phyloP scores from a whole-genome alignment of 2,113 vertebrate species.

The Orientallactaga bullata region DNA sequence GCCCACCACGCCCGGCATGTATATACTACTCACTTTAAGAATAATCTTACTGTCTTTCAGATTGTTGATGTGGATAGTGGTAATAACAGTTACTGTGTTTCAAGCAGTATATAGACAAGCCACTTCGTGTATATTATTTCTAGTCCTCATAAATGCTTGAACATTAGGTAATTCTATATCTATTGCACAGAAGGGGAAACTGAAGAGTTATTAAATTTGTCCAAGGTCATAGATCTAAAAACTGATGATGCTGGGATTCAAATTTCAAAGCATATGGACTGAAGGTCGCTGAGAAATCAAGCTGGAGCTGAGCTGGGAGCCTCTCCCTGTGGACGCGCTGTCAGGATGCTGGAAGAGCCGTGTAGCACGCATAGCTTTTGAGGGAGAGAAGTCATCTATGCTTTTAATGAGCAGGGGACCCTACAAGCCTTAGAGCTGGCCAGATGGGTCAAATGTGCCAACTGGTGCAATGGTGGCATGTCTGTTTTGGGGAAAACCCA shows the following conservation, averaged over 20 bases:
- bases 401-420: too few relatives aligned
- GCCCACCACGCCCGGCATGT: too few relatives aligned
- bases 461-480: too few relatives aligned
- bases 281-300: too few relatives aligned
- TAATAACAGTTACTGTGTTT: neutral
- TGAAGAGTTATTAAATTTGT: neutral
- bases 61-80: neutral
- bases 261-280: neutral
- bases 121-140: neutral
- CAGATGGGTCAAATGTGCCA: too few relatives aligned
- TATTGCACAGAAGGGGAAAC: slow-evolving; percentile 14
- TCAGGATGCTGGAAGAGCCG: too few relatives aligned
- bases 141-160: neutral
- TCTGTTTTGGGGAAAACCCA: too few relatives aligned
- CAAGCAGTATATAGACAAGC: neutral
- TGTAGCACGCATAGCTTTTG: too few relatives aligned
- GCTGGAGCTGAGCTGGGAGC: too few relatives aligned
- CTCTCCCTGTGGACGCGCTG: too few relatives aligned
- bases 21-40: neutral
- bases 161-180: neutral
- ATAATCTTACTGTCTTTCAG: neutral
- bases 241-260: neutral
- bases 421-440: too few relatives aligned
- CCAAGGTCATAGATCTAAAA: neutral
- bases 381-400: too few relatives aligned